phyloP scores from a whole-genome alignment of 2,113 vertebrate genomes.

The Myrmecophaga tridactyla region DNA sequence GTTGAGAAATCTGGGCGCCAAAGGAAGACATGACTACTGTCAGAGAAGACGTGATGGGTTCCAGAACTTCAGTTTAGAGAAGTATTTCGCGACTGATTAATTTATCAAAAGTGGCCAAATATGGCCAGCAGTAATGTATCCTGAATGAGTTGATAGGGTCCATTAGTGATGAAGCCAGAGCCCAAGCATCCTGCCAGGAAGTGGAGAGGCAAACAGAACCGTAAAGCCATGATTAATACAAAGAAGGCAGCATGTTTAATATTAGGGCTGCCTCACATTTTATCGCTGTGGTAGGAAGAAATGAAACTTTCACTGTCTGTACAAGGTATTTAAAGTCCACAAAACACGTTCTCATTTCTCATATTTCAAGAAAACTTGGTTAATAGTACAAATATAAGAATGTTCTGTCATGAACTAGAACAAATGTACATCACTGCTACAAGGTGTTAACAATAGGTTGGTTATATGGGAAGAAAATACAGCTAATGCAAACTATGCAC shows the following conservation, averaged over 20 bases:
- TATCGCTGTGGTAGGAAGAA: background rate
- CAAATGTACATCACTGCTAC: too few species aligned
- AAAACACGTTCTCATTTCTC: background rate
- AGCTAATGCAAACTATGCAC: too few species aligned
- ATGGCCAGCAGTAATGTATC: background rate
- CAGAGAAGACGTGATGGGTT: slow-evolving; percentile 70
- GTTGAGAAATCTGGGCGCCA: slow-evolving; percentile 49
- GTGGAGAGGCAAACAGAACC: background rate
- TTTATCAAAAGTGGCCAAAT: slow-evolving; percentile 52
- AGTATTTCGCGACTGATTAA: slow-evolving; percentile 64
- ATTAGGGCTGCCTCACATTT: background rate
- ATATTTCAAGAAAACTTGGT: background rate
- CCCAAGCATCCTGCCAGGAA: background rate
- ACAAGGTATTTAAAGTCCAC: background rate
- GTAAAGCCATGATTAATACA: background rate
- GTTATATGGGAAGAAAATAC: too few species aligned
- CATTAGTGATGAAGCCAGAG: slow-evolving; percentile 7
- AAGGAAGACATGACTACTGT: slow-evolving; percentile 58
- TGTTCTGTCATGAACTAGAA: too few species aligned
- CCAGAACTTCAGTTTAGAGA: slow-evolving; percentile 64
- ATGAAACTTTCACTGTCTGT: background rate
- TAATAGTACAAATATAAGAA: too few species aligned
- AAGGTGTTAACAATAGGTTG: too few species aligned
- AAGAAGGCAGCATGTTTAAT: background rate
- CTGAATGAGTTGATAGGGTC: background rate